Conservation (phyloP, 2,113 vertebrate species). For the Ariopsis seemanni region DNA sequence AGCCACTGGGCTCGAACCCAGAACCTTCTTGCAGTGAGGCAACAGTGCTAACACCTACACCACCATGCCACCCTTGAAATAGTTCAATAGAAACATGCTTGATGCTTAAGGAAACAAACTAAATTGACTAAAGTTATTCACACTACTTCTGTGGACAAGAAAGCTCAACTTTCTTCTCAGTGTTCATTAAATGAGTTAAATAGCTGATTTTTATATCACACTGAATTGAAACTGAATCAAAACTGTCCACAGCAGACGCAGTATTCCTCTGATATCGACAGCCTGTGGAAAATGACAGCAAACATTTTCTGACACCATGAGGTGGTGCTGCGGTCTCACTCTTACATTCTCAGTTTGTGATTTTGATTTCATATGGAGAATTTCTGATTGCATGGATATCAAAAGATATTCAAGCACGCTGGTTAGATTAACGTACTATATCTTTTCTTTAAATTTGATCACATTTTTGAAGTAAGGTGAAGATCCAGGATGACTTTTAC, state of each 20-base stretch:
- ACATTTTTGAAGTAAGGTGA: neutral
- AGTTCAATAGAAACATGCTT: neutral
- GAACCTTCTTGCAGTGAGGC: too few relatives aligned
- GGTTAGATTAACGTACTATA: neutral
- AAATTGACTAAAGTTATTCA: neutral
- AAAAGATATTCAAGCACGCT: neutral
- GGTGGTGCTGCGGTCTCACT: conserved; percentile 51
- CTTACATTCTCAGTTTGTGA: neutral
- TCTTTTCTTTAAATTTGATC: neutral
- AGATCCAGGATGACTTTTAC: neutral
- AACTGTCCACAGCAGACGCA: neutral
- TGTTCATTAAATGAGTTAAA: neutral
- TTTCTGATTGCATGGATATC: neutral
- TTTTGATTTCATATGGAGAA: neutral
- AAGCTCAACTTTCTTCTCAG: neutral
- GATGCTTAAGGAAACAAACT: neutral
- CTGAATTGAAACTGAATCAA: neutral
- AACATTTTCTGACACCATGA: conserved; percentile 43
- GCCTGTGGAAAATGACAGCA: conserved; percentile 3
- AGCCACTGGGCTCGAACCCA: too few relatives aligned
- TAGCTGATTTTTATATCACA: neutral
- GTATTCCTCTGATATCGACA: neutral
- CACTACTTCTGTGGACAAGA: neutral
- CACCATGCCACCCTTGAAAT: neutral
- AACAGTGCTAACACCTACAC: too few relatives aligned